Evolutionary conservation across 37 sponge, comb jelly and placozoan species (phyloP).

Genomic region (Mnemiopsis leidyi): DNA sequence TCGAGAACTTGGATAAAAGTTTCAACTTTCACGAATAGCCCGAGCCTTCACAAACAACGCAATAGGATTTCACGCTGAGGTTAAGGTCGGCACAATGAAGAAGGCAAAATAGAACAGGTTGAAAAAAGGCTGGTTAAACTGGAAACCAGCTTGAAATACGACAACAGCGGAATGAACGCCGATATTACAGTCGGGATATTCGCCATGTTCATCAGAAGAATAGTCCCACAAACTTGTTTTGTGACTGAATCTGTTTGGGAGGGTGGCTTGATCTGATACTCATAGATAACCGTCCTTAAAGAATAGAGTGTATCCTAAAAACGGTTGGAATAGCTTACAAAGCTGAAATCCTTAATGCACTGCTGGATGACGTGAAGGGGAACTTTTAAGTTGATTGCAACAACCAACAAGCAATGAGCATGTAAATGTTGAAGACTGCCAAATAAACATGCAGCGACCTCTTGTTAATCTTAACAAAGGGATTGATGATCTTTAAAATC

Average conservation of each 20-base stretch:
- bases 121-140: not conserved
- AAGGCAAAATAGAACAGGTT: not conserved
- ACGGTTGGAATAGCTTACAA: too few species aligned
- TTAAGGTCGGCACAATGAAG: not conserved
- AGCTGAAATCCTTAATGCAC: too few species aligned
- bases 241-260: not conserved
- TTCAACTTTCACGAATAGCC: not conserved
- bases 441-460: not conserved
- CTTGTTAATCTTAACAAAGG: not conserved
- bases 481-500: conserved; percentile 14
- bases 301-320: too few species aligned
- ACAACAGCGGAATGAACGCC: not conserved
- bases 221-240: not conserved
- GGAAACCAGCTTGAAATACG: not conserved
- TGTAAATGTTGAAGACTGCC: not conserved
- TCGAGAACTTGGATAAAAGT: too few species aligned
- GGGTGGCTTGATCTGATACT: not conserved
- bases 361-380: too few species aligned
- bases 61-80: not conserved
- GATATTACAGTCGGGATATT: not conserved
- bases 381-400: too few species aligned
- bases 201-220: not conserved
- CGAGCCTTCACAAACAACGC: not conserved
- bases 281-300: too few species aligned
- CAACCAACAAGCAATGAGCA: too few species aligned